phyloP scores from a whole-genome alignment of 2,888 invertebrate species.

The Prosapia bicincta region DNA sequence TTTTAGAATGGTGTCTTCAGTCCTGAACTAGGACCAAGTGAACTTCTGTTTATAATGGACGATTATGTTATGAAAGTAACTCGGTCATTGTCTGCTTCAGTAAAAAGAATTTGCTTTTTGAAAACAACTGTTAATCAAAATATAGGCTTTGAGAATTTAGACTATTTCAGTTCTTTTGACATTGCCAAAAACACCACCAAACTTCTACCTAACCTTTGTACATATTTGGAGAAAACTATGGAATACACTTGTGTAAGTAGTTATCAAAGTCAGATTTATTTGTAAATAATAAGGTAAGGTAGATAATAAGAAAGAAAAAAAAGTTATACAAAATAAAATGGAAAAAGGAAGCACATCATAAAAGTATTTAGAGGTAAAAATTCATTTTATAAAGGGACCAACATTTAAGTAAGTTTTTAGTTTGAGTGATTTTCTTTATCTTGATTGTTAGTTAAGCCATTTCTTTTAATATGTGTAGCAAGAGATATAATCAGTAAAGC shows the following conservation, averaged over 20 bases:
- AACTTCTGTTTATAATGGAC: slow-evolving; percentile 50
- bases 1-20: slow-evolving; percentile 39
- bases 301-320: too few relatives aligned
- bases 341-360: too few relatives aligned
- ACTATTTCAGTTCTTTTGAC: slow-evolving; percentile 33
- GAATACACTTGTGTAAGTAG: slow-evolving; percentile 40
- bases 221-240: slow-evolving; percentile 48
- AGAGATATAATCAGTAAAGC: too few relatives aligned
- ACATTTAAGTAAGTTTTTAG: too few relatives aligned
- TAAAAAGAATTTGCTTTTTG: slow-evolving; percentile 32
- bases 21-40: slow-evolving; percentile 44
- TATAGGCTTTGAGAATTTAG: slow-evolving; percentile 37
- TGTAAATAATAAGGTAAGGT: too few relatives aligned
- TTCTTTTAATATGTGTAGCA: too few relatives aligned
- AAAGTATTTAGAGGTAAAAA: too few relatives aligned
- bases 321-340: too few relatives aligned
- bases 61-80: slow-evolving; percentile 59
- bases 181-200: slow-evolving; percentile 42
- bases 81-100: slow-evolving; percentile 43
- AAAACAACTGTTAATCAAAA: slow-evolving; percentile 27
- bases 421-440: too few relatives aligned
- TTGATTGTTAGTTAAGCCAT: too few relatives aligned
- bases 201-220: slow-evolving; percentile 50
- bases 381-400: too few relatives aligned
- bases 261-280: too few relatives aligned